Evolutionary conservation across 2,113 vertebrate genomes (phyloP).

Genomic region (Lophura nycthemera): DNA sequence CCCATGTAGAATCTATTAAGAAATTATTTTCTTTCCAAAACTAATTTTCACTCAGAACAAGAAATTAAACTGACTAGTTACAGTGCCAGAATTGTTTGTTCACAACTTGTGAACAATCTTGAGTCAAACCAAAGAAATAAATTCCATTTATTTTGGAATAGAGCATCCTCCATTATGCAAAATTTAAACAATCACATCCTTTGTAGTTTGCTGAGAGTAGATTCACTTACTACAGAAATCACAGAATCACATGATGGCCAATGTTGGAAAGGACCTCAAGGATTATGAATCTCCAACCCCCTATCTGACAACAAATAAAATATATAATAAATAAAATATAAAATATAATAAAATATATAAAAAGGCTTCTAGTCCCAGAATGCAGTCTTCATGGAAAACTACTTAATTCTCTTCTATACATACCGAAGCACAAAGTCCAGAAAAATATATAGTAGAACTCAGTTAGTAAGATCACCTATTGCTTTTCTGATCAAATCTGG

Average conservation of each 20-base stretch:
- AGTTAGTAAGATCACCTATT: not conserved
- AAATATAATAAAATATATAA: not conserved
- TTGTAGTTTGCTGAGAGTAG: not conserved
- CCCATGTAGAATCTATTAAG: accelerated
- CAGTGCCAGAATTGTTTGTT: not conserved
- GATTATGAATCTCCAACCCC: too few species aligned
- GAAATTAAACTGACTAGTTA: not conserved
- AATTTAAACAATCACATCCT: not conserved
- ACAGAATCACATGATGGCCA: too few species aligned
- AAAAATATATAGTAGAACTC: not conserved
- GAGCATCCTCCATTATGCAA: not conserved
- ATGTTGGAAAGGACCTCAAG: too few species aligned
- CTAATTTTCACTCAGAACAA: not conserved
- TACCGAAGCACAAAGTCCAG: not conserved
- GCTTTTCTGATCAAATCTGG: not conserved
- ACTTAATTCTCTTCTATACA: not conserved
- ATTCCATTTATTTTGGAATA: not conserved
- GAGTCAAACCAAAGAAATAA: not conserved
- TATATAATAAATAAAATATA: too few species aligned
- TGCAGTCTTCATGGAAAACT: not conserved
- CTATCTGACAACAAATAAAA: too few species aligned
- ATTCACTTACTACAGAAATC: not conserved
- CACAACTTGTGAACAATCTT: not conserved
- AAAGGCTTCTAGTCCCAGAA: not conserved
- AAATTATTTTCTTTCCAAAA: not conserved